A percentile compares a stretch with the other conserved stretches of the same genome.
phyloP scores from a whole-genome alignment of 2,888 invertebrate species.

The Apodemia mormo region DNA sequence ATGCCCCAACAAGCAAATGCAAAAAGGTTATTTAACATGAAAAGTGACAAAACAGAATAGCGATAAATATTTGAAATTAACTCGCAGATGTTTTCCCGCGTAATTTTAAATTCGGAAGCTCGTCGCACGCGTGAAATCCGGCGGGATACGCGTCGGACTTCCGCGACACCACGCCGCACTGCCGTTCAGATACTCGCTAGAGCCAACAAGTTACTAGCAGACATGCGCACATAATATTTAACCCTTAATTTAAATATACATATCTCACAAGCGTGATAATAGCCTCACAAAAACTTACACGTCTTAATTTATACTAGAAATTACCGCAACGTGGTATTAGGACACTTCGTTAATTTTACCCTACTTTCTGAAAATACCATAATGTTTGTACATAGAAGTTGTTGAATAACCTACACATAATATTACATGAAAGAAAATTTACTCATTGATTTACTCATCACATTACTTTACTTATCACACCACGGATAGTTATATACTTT shows the following conservation, averaged over 20 bases:
- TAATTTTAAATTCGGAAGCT: slow-evolving; percentile 38
- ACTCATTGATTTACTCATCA: too few relatives aligned
- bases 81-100: slow-evolving; percentile 31
- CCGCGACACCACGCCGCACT: slow-evolving; percentile 70
- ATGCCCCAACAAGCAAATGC: background rate
- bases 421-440: too few relatives aligned
- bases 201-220: slow-evolving; percentile 76
- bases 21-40: background rate
- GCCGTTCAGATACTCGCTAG: slow-evolving; percentile 52
- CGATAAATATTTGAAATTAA: slow-evolving; percentile 8
- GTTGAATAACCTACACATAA: too few relatives aligned
- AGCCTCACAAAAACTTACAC: slow-evolving; percentile 20
- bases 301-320: background rate
- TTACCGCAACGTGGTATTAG: background rate
- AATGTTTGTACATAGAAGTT: too few relatives aligned
- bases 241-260: slow-evolving; percentile 38
- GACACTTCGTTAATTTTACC: too few relatives aligned
- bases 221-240: slow-evolving; percentile 67
- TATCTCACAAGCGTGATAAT: slow-evolving; percentile 20
- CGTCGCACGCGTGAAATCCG: slow-evolving; percentile 48
- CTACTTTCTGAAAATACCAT: too few relatives aligned
- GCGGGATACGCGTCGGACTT: slow-evolving; percentile 54
- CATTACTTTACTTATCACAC: too few relatives aligned
- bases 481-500: too few relatives aligned
- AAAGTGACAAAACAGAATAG: background rate